These are phyloP conservation scores for Cecidostiba fungosa DNA, from an alignment of 2,888 invertebrate species.

Conservation along the genomic window DNA sequence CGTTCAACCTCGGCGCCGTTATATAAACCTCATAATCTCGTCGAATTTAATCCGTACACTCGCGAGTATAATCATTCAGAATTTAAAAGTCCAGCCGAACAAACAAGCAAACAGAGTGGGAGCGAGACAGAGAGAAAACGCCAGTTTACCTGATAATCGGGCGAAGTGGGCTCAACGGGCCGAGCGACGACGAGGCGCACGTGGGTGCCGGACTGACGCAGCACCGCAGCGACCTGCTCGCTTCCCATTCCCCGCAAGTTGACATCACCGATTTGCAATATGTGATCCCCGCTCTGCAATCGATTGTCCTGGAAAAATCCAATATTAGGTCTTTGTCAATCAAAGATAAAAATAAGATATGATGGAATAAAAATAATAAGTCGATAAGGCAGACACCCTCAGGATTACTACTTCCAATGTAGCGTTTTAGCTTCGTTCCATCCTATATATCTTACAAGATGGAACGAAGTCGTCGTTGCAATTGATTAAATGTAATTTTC, in stretches of 20 bases:
- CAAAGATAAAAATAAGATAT: background rate
- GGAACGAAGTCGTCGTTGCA: background rate
- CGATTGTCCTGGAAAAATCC: conserved; percentile 89
- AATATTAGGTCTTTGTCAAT: background rate
- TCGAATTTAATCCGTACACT: background rate
- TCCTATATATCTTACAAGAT: background rate
- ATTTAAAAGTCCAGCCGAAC: conserved; percentile 34
- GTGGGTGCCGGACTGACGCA: conserved; percentile 96
- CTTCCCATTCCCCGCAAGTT: conserved; percentile 98
- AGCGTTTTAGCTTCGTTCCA: too few relatives aligned
- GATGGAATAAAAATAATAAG: too few relatives aligned
- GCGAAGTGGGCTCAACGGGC: conserved; percentile 91
- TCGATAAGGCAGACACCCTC: too few relatives aligned
- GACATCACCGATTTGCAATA: conserved; percentile 96
- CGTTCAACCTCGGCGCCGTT: background rate
- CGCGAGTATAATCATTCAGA: conserved; percentile 32
- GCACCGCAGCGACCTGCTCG: conserved; percentile 97
- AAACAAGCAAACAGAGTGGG: background rate
- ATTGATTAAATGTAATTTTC: background rate
- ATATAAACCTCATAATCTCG: background rate
- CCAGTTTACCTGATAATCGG: conserved; percentile 84
- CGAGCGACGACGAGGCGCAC: conserved; percentile 97
- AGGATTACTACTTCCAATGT: too few relatives aligned
- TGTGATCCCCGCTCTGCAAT: conserved; percentile 98
- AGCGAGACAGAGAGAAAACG: background rate